phyloP scores from a whole-genome alignment of 2,113 vertebrate genomes.

The Romanogobio albipinnatus region DNA sequence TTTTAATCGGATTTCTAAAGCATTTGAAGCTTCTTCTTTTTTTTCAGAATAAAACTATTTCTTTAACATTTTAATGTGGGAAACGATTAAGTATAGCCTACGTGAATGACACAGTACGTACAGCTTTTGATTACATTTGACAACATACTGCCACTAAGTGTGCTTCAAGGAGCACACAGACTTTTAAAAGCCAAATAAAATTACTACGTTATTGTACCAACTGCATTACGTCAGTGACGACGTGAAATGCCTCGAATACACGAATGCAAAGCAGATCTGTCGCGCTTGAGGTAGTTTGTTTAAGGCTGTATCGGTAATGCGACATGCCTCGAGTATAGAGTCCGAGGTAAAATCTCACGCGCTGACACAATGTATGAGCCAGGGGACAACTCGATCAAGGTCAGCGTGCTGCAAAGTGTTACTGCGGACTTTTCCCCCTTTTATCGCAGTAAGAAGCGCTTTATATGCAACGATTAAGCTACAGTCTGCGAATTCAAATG shows the following conservation, averaged over 20 bases:
- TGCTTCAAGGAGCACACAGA: not conserved
- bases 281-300: constrained; percentile 53
- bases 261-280: constrained; percentile 50
- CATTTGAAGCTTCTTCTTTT: not conserved
- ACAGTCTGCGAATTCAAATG: not conserved
- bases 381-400: constrained; percentile 61
- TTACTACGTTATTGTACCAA: constrained; percentile 7
- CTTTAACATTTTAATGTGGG: not conserved
- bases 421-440: constrained; percentile 50
- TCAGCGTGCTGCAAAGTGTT: constrained; percentile 53
- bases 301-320: constrained; percentile 54
- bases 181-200: not conserved
- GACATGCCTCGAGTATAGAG: constrained; percentile 52
- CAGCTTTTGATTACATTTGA: not conserved
- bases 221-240: constrained; percentile 34
- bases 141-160: not conserved
- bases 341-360: constrained; percentile 42
- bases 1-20: not conserved
- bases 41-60: not conserved
- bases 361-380: constrained; percentile 51
- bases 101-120: not conserved
- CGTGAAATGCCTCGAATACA: constrained; percentile 43
- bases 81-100: not conserved
- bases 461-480: constrained; percentile 5
- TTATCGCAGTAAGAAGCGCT: constrained; percentile 5